Percentiles rank a stretch among this genome's conserved stretches.
These are phyloP conservation scores for Lagorchestes hirsutus DNA, from an alignment of 2,797 vertebrate species.

Conservation along the genomic window DNA sequence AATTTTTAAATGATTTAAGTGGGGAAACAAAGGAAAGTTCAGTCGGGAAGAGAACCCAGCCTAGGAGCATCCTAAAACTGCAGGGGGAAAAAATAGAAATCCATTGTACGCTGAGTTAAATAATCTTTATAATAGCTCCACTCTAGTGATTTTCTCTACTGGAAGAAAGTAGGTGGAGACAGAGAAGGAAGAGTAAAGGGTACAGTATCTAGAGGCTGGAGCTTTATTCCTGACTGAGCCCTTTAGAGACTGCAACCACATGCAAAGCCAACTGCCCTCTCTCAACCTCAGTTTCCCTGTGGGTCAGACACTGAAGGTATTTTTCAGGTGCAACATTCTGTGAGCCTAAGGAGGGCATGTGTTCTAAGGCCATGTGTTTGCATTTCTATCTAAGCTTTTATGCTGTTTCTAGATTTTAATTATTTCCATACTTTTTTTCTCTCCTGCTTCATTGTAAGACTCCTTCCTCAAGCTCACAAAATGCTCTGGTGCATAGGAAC, in stretches of 20 bases:
- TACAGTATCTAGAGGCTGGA: background rate
- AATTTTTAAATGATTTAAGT: slow-evolving; percentile 8
- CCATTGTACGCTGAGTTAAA: background rate
- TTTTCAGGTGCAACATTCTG: background rate
- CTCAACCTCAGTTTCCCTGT: background rate
- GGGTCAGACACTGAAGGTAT: background rate
- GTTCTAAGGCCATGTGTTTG: background rate
- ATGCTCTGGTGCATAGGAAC: background rate
- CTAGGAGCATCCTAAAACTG: background rate
- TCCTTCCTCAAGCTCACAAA: background rate
- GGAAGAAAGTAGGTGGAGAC: background rate
- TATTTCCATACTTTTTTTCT: background rate
- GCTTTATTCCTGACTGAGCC: background rate
- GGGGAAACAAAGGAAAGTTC: background rate
- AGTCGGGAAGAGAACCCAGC: background rate
- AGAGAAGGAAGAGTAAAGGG: background rate
- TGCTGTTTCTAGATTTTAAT: background rate
- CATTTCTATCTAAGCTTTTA: background rate
- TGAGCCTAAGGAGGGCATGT: background rate
- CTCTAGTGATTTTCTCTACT: background rate
- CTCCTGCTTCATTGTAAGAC: background rate
- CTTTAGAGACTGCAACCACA: background rate
- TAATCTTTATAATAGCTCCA: background rate
- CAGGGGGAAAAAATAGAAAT: background rate
- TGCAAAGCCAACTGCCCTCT: background rate